Evolutionary conservation across 2,113 vertebrate genomes (phyloP).

Genomic region (Dicentrarchus labrax): DNA sequence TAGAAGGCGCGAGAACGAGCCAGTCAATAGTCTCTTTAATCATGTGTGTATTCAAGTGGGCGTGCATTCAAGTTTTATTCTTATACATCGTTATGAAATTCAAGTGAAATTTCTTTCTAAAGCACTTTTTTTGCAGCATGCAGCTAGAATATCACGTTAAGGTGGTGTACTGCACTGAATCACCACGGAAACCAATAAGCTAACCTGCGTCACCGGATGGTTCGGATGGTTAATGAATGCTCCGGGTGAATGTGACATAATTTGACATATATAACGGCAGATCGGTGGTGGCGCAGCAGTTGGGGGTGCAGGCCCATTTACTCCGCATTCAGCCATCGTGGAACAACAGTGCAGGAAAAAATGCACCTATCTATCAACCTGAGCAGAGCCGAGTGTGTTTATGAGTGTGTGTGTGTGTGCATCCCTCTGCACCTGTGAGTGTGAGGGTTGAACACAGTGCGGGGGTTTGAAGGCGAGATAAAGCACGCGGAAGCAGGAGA

Average conservation of each 20-base stretch:
- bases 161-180: background rate
- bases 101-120: conserved; percentile 7
- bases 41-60: background rate
- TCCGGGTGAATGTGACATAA: conserved; percentile 60
- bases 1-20: background rate
- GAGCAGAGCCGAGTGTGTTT: conserved; percentile 23
- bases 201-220: background rate
- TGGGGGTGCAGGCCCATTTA: conserved; percentile 56
- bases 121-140: background rate
- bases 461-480: background rate
- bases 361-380: conserved; percentile 59
- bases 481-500: background rate
- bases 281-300: conserved; percentile 31
- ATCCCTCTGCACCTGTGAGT: background rate
- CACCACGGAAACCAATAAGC: background rate
- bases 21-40: conserved; percentile 36
- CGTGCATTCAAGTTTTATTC: background rate
- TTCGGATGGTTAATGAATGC: conserved; percentile 57
- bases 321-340: conserved; percentile 48
- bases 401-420: background rate
- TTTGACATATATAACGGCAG: conserved; percentile 40
- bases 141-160: background rate
- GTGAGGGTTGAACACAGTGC: background rate
- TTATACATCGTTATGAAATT: background rate
- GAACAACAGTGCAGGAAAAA: conserved; percentile 33